phyloP scores from a whole-genome alignment of 2,888 invertebrate genomes.

The Andrena hattorfiana region DNA sequence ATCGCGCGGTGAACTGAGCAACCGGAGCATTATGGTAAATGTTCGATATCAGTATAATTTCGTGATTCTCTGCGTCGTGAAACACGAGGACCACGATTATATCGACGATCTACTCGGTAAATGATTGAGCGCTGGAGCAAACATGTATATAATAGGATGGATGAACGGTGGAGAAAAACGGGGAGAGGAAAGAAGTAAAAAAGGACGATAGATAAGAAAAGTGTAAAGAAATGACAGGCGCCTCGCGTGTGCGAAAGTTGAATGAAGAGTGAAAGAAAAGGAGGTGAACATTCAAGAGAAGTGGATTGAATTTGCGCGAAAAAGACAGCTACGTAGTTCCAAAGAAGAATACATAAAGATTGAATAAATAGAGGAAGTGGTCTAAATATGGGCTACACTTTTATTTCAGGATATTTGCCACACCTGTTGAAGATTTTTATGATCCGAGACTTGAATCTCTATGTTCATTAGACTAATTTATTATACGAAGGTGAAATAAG shows the following conservation, averaged over 20 bases:
- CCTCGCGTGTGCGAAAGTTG: not conserved
- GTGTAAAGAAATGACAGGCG: not conserved
- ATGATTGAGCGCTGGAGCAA: conserved; percentile 33
- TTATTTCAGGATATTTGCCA: no score
- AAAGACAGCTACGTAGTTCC: not conserved
- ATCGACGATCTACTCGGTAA: conserved; percentile 17
- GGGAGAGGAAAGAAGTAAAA: not conserved
- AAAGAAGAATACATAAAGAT: not conserved
- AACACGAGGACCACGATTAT: conserved; percentile 19
- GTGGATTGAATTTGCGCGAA: not conserved
- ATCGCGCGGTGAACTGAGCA: not conserved
- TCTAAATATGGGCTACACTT: no score
- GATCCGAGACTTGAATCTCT: no score
- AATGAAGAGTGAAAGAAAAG: not conserved
- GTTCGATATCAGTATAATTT: conserved; percentile 38
- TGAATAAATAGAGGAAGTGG: no score
- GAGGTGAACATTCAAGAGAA: not conserved
- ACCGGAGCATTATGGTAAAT: conserved; percentile 7
- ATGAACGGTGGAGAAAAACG: not conserved
- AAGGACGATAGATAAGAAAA: not conserved
- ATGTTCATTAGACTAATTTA: no score
- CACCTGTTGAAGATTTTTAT: no score
- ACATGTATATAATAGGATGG: not conserved
- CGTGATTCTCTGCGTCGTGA: conserved; percentile 8
- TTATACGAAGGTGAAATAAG: no score